Base-by-base conservation (phyloP, 2,888 invertebrate species). In the Hyppa rectilinea region DNA sequence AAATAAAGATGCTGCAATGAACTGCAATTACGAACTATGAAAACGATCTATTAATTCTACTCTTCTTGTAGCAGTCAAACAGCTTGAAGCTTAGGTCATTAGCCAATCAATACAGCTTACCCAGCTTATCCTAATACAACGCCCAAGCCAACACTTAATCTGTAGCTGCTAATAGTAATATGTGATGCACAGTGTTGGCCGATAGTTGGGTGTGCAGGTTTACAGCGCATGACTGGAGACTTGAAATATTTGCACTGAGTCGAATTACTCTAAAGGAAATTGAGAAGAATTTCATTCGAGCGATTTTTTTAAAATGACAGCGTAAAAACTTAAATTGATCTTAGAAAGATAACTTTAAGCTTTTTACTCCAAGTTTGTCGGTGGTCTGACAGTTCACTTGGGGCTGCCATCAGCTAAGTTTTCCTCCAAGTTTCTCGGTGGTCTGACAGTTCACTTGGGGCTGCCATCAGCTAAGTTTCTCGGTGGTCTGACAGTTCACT, bases 101-200 rank as follows among this genome's bases (percentile, higher is more conserved):
- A 40, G 20, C 20, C 20, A 52, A 74, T 55, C 47, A 43, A 75
- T 69, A 31, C 4, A 26, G 43, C 31, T 67, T n/a, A 45, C n/a
- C 31, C 23, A 26, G 69, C 60, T 69, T 49, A 75, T 31, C n/a
- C 36, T 36, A 40, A 67, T 38, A 26, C n/a, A 52, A n/a, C 45
- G 20, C 14, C 17, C 66, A 50, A 56, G 38, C 38, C 31, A 50
- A 29, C 31, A 38, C 36, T n/a, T 75, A 55, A 69, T 68, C 55
- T 75, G 40, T 29, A 14, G 17, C 23, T 2, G 36, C 56, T 70
- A 47, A 34, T 40, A 23, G 45, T 59, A 52, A 69, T 38, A 34
- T 56, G 31, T 45, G 12, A 34, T 36, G 40, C 10, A 40, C 53
- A 17, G 20, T 34, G 55, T 45, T 20, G 55, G 26, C 43, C n/a